Percentiles rank a stretch among this genome's conserved stretches.
phyloP scores from a whole-genome alignment of 2,797 vertebrate species.

The Lacerta agilis region DNA sequence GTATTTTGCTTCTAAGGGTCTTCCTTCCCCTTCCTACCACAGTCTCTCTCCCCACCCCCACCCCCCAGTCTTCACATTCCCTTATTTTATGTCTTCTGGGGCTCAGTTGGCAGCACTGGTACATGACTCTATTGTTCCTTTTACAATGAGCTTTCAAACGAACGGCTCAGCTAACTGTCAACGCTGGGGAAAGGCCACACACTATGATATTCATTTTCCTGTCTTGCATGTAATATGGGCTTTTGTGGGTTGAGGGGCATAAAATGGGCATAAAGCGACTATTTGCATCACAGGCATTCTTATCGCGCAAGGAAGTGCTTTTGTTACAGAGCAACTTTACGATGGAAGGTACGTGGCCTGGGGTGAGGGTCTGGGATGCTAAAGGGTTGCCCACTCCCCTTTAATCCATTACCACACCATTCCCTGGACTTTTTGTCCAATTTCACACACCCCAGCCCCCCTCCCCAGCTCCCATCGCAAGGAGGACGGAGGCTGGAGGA shows the following conservation, averaged over 20 bases:
- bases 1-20: neutral
- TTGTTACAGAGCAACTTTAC: neutral
- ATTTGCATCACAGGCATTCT: neutral
- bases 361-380: neutral
- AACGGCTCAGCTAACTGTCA: slow-evolving; percentile 40
- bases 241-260: neutral
- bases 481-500: neutral
- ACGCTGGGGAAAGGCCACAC: slow-evolving; percentile 18
- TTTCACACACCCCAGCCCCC: neutral
- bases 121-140: slow-evolving; percentile 22
- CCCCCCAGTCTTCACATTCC: neutral
- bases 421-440: neutral
- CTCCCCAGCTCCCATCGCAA: neutral
- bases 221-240: neutral
- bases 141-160: slow-evolving; percentile 48
- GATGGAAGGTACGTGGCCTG: no score
- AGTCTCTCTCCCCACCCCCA: no score
- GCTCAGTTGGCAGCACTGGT: slow-evolving; percentile 14
- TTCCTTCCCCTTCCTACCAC: neutral
- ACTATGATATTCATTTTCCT: slow-evolving; percentile 11
- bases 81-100: neutral
- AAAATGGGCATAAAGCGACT: neutral
- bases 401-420: no score
- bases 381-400: neutral
- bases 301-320: neutral